These are phyloP conservation scores for Cephus sareptanus DNA, from an alignment of 2,888 invertebrate species.

Conservation along the genomic window DNA sequence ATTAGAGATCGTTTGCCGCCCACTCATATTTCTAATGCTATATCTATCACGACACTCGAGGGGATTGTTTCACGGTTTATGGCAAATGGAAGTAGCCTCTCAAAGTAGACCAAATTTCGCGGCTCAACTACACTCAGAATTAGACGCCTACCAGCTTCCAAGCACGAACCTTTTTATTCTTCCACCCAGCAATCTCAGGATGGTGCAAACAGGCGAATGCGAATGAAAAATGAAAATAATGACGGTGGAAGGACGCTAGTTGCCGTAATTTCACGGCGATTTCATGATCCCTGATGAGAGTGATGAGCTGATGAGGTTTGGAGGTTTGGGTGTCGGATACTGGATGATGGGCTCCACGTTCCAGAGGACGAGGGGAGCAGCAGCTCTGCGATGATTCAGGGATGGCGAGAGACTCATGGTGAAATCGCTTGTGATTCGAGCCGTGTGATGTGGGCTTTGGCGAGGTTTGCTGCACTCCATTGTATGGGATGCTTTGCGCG, in stretches of 20 bases:
- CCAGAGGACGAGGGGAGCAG: slow-evolving; percentile 14
- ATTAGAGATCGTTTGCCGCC: too few species aligned
- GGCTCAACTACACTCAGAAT: too few species aligned
- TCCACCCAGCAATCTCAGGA: background rate
- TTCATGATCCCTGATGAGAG: background rate
- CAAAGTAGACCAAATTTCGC: too few species aligned
- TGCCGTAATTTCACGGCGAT: background rate
- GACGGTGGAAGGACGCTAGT: slow-evolving; percentile 1
- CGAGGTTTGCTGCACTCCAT: slow-evolving; percentile 40
- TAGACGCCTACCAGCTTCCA: too few species aligned
- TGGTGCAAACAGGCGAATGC: background rate
- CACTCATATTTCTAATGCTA: too few species aligned
- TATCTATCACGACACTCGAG: too few species aligned
- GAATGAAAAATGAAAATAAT: slow-evolving; percentile 3
- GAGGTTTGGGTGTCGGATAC: background rate
- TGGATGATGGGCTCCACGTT: background rate
- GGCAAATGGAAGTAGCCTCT: too few species aligned
- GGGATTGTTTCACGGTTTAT: too few species aligned
- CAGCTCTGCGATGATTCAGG: background rate
- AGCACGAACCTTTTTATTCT: background rate
- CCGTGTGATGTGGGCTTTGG: slow-evolving; percentile 44
- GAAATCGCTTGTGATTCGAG: slow-evolving; percentile 15
- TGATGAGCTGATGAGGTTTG: background rate
- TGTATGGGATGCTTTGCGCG: slow-evolving; percentile 29
- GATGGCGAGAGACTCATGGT: background rate